Conservation (phyloP, 2,113 vertebrate genomes). For the Urocolius indicus region DNA sequence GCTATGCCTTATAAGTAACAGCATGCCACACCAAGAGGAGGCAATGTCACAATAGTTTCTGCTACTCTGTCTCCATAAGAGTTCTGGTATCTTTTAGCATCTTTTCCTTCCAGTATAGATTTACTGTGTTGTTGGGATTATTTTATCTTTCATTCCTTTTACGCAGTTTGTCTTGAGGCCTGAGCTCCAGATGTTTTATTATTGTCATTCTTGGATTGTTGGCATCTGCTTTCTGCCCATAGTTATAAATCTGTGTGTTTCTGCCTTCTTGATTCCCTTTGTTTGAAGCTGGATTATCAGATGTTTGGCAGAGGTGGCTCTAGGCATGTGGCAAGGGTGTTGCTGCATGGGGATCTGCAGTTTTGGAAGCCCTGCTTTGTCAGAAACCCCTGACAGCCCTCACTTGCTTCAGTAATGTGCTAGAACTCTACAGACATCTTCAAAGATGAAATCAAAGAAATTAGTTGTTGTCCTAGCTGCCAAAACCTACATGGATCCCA, state of each 20-base stretch:
- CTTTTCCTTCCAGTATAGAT: conserved; percentile 32
- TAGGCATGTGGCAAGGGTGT: not conserved
- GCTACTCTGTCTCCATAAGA: not conserved
- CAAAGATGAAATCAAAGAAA: not conserved
- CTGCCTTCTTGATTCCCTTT: not conserved
- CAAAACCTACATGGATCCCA: not conserved
- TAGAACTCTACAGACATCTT: not conserved
- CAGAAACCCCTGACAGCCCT: not conserved
- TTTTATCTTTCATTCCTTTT: not conserved
- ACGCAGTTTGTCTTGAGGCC: not conserved
- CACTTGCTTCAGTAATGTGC: not conserved
- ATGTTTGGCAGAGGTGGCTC: not conserved
- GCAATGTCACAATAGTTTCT: not conserved
- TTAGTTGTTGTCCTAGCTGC: not conserved
- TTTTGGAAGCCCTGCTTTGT: not conserved
- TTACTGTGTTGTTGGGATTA: conserved; percentile 3
- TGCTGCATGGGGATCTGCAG: not conserved
- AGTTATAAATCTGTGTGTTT: not conserved
- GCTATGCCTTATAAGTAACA: not conserved
- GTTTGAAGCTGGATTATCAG: conserved; percentile 21
- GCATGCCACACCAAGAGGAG: not conserved
- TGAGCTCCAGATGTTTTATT: conserved; percentile 37
- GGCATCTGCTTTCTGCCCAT: not conserved
- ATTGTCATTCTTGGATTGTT: not conserved
- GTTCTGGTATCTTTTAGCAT: not conserved